Conservation (phyloP, 2,888 invertebrate genomes). For the Gortyna flavago region DNA sequence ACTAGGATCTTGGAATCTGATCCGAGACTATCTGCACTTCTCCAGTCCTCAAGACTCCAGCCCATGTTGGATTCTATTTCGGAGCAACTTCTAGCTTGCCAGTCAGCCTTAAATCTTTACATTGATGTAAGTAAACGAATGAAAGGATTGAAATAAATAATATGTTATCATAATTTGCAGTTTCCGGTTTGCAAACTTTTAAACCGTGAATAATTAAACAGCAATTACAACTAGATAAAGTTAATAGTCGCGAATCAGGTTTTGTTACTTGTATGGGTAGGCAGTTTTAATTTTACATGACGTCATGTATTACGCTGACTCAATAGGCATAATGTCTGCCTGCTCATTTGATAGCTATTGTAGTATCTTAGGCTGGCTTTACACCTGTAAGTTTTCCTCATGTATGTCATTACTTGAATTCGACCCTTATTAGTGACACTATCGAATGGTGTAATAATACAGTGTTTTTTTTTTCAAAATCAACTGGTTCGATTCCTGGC, state of each 20-base stretch:
- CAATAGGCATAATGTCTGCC: constrained; percentile 8
- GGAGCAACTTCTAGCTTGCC: constrained; percentile 97
- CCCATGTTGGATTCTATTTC: constrained; percentile 94
- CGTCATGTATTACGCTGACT: constrained; percentile 45
- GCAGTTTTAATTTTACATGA: constrained; percentile 52
- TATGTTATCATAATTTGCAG: constrained; percentile 21
- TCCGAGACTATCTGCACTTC: constrained; percentile 94
- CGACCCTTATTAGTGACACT: too few species aligned
- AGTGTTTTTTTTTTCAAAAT: too few species aligned
- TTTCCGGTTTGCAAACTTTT: constrained; percentile 32
- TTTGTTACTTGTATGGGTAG: constrained; percentile 31
- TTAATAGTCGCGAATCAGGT: constrained; percentile 44
- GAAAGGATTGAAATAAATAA: constrained; percentile 12
- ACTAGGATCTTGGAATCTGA: constrained; percentile 95
- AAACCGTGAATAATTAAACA: constrained; percentile 28
- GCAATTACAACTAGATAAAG: constrained; percentile 19
- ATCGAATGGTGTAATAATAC: too few species aligned
- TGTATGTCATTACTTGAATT: too few species aligned
- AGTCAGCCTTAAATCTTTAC: constrained; percentile 98
- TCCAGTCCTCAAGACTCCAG: constrained; percentile 89
- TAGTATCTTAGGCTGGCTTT: not conserved
- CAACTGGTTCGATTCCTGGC: too few species aligned
- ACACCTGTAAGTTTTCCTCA: constrained; percentile 2
- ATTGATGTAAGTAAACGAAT: constrained; percentile 92
- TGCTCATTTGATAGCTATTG: not conserved